phyloP scores from a whole-genome alignment of 2,113 vertebrate genomes.

The Enhydra lutris region DNA sequence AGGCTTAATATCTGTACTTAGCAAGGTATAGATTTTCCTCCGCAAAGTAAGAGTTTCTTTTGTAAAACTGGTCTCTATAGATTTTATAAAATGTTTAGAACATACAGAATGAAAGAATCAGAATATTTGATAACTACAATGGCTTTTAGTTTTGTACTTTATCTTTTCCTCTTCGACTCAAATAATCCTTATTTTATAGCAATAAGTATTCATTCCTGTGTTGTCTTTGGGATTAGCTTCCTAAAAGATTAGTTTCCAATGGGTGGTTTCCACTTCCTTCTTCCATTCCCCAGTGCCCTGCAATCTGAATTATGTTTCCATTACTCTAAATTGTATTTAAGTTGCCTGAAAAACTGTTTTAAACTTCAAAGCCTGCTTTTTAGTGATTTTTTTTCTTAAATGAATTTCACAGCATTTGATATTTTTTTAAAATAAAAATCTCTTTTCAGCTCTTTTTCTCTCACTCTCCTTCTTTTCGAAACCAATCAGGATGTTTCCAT shows the following conservation, averaged over 20 bases:
- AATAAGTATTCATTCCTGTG: neutral
- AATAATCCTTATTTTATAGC: neutral
- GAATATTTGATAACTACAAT: neutral
- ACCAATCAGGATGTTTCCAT: neutral
- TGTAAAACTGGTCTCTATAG: neutral
- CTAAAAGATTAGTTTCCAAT: neutral
- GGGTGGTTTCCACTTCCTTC: neutral
- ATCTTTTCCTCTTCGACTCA: neutral
- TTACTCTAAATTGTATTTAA: neutral
- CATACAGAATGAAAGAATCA: neutral
- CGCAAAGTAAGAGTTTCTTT: neutral
- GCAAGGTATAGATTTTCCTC: neutral
- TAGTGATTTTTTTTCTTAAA: neutral
- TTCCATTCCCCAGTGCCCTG: neutral
- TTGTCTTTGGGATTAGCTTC: neutral
- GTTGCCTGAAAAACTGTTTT: neutral
- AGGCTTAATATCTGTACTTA: neutral
- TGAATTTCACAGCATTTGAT: conserved; percentile 13
- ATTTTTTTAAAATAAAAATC: neutral
- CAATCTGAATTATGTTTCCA: neutral
- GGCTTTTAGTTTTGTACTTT: neutral
- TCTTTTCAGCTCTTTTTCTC: neutral
- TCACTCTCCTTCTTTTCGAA: neutral
- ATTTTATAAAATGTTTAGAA: neutral
- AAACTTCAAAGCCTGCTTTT: neutral